Evolutionary conservation across 2,888 invertebrate species (phyloP), one percentile per base, ranked within the genome.

Genomic region (Lasioglossum zephyrum): DNA sequence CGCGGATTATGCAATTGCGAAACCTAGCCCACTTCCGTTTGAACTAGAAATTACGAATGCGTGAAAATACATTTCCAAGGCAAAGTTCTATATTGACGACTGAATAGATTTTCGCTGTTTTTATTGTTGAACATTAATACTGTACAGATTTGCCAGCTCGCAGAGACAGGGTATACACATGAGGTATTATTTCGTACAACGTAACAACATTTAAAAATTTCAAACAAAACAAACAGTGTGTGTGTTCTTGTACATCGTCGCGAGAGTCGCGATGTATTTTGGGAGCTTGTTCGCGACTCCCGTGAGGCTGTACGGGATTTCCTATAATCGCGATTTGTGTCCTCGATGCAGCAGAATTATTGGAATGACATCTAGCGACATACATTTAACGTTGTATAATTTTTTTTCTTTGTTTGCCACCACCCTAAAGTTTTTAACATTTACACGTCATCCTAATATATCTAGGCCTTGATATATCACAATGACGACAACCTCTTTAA

Each of bases 81-180:
- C 75, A 39, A 8, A 63, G 41, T 31, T 80, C 26, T 53, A 16
- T 8, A 78, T 31, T 31, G 63, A 41, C 6, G 26, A 18, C 31
- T 22, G 11, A 18, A 36, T 83, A 57, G 73, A 81, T 79, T 86
- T 87, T 86, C 82, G 84, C 44, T 53, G 5, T 66, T 90, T 91
- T 92, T 92, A 93, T 93, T 94, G 92, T 91, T 87, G 91, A 92
- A 93, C 92, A 92, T 92, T 94, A 94, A 94, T 94, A 94, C 94
- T 94, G 94, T 94, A 94, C 93, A 94, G 92, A 94, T 87, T 91
- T 92, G 89, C 84, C 89, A 92, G 90, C 91, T 93, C 92, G 91
- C 90, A 92, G 91, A 91, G 91, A 93, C 88, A 91, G 90, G 88
- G 90, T 92, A 89, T 93, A 92, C 91, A 91, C 90, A 83, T 88